Evolutionary conservation across 2,797 vertebrate species (phyloP).

Genomic region (Chelon auratus): DNA sequence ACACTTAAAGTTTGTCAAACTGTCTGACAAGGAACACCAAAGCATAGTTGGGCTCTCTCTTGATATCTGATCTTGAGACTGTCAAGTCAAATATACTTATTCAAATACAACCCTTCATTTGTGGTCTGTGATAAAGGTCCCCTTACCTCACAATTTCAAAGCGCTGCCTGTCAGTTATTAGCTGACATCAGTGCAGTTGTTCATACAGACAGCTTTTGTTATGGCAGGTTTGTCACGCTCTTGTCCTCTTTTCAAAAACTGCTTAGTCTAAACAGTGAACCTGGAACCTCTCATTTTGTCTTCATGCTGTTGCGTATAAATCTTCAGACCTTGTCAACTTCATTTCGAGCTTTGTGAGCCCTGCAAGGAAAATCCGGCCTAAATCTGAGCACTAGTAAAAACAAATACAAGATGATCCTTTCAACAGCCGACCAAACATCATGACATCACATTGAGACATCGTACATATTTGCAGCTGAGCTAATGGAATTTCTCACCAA

Average conservation of each 20-base stretch:
- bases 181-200: slow-evolving; percentile 50
- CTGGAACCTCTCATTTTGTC: slow-evolving; percentile 46
- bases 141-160: slow-evolving; percentile 44
- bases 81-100: slow-evolving; percentile 22
- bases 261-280: slow-evolving; percentile 48
- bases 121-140: slow-evolving; percentile 4
- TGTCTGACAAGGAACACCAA: slow-evolving; percentile 37
- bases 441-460: slow-evolving; percentile 4
- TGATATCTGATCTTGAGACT: slow-evolving; percentile 35
- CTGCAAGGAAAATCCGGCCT: slow-evolving; percentile 9
- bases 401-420: slow-evolving; percentile 13
- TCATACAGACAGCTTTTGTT: slow-evolving; percentile 52
- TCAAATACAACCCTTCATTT: slow-evolving; percentile 7
- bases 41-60: slow-evolving; percentile 11
- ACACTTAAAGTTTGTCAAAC: slow-evolving; percentile 22
- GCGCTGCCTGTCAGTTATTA: slow-evolving; percentile 54
- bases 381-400: slow-evolving; percentile 8
- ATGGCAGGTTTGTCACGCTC: slow-evolving; percentile 43
- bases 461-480: background rate
- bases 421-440: background rate
- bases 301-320: slow-evolving; percentile 29
- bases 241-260: slow-evolving; percentile 36
- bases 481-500: background rate
- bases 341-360: slow-evolving; percentile 2
- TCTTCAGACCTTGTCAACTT: slow-evolving; percentile 14